phyloP scores from a whole-genome alignment of 2,888 invertebrate genomes.

The Scaptodrosophila latifasciaeformis region DNA sequence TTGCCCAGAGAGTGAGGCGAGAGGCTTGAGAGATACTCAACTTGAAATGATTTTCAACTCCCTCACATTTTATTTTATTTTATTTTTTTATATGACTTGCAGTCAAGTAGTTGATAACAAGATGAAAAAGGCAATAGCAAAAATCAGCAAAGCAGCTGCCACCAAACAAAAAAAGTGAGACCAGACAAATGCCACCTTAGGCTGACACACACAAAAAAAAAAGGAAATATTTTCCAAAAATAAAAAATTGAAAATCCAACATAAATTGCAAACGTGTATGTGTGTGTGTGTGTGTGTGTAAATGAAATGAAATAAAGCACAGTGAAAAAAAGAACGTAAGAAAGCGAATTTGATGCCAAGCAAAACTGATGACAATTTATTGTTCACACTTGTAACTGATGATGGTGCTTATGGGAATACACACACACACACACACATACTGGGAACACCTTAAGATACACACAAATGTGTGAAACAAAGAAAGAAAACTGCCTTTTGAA shows the following conservation, averaged over 20 bases:
- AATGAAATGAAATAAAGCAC: conserved; percentile 38
- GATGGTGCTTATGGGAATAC: conserved; percentile 59
- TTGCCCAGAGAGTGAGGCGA: conserved; percentile 10
- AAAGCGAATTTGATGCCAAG: background rate
- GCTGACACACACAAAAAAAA: background rate
- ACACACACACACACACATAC: conserved; percentile 27
- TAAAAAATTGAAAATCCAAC: conserved; percentile 66
- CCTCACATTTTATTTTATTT: conserved; percentile 28
- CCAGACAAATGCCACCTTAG: background rate
- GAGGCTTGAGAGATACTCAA: conserved; percentile 33
- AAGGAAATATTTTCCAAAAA: conserved; percentile 3
- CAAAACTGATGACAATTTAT: conserved; percentile 69
- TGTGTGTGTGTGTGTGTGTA: too few species aligned
- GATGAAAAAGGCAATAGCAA: too few species aligned
- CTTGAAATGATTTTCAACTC: conserved; percentile 45
- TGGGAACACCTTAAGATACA: conserved; percentile 39
- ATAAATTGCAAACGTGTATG: conserved; percentile 56
- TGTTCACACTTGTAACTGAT: conserved; percentile 70
- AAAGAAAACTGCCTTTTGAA: too few species aligned
- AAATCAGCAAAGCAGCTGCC: conserved; percentile 8
- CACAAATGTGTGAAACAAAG: background rate
- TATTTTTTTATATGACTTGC: too few species aligned
- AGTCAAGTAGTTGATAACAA: conserved; percentile 22
- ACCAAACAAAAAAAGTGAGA: background rate
- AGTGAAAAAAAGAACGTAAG: conserved; percentile 38